Evolutionary conservation across 2,888 invertebrate species (phyloP), one percentile per base, ranked within the genome.

Genomic region (Andrena chrysosceles): DNA sequence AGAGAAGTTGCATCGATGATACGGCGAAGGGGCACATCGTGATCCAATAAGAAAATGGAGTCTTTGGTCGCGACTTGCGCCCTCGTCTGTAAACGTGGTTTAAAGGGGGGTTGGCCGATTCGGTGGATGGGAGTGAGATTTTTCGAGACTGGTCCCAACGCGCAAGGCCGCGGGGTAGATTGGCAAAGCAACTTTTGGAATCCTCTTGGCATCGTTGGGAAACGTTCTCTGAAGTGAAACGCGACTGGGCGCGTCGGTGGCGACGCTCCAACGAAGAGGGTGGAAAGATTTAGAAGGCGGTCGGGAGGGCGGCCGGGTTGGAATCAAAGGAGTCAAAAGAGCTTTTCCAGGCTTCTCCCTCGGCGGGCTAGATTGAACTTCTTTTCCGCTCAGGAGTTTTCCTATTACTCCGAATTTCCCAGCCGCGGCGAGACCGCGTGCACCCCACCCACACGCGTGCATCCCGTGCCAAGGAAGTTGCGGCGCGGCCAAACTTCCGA

Each of bases 241-340:
- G 78, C 60, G 80, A 52, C 78, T 60, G 64, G 68, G 68, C 64
- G 77, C 64, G 77, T 75, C 69, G 75, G 71, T 73, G 85, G 75
- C 67, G 77, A 73, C 63, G 84, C 60, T 56, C 56, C 75, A 76
- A 26, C 64, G 87, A 42, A 69, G 76, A 63, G 82, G 81, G 67
- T 54, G 76, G 78, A 70, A 75, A 78, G 69, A 80, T 85, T 85
- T 75, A 71, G 82, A 77, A 80, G 85, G 80, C 74, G 86, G 84
- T 71, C 54, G 31, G n/a, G 78, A 77, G 77, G 77, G 73, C 54
- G 73, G 31, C 71, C 56, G 85, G 82, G 86, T 80, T 87, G 89
- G 90, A 92, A 92, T 93, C 93, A 93, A 93, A 93, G 92, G 92
- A 92, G 91, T 91, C 92, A 89, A 91, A 91, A 92, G 91, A 91